Conservation (phyloP, 1,140 invertebrate genomes). For the Phymorhynchus buccinoides region DNA sequence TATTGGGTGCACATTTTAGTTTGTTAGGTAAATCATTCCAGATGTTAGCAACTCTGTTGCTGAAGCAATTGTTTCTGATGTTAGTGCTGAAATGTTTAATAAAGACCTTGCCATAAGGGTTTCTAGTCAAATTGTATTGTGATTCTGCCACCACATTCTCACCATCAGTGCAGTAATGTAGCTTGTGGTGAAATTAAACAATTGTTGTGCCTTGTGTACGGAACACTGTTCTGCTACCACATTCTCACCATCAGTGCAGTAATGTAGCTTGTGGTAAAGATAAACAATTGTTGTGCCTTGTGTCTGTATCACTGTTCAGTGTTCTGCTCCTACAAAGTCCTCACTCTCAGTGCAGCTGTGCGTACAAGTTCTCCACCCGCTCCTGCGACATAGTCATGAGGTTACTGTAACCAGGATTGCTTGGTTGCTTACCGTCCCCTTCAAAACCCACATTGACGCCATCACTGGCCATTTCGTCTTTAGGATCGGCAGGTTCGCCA, state of each 20-base stretch:
- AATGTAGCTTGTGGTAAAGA: too few relatives aligned
- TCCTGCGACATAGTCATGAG: slow-evolving; percentile 4
- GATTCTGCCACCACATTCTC: neutral
- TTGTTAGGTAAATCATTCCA: too few relatives aligned
- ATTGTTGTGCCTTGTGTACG: too few relatives aligned
- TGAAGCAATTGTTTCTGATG: too few relatives aligned
- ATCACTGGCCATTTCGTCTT: neutral
- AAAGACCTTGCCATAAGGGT: too few relatives aligned
- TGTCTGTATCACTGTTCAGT: neutral
- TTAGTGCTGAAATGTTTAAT: too few relatives aligned
- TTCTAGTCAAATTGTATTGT: neutral
- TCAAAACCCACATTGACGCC: neutral
- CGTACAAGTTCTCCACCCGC: slow-evolving; percentile 4
- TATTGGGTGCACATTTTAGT: too few relatives aligned
- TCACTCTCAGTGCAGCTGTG: neutral
- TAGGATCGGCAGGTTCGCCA: neutral
- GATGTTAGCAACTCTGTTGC: too few relatives aligned
- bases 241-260: neutral
- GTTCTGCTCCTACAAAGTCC: neutral
- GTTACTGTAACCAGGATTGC: neutral
- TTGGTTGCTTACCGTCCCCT: neutral
- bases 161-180: neutral
- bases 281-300: too few relatives aligned
- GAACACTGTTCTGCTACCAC: neutral
- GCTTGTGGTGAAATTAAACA: too few relatives aligned